Percentiles rank a stretch among this genome's conserved stretches.
These are phyloP conservation scores for Papilio dardanus DNA, from an alignment of 1,140 invertebrate genomes.

Conservation along the genomic window DNA sequence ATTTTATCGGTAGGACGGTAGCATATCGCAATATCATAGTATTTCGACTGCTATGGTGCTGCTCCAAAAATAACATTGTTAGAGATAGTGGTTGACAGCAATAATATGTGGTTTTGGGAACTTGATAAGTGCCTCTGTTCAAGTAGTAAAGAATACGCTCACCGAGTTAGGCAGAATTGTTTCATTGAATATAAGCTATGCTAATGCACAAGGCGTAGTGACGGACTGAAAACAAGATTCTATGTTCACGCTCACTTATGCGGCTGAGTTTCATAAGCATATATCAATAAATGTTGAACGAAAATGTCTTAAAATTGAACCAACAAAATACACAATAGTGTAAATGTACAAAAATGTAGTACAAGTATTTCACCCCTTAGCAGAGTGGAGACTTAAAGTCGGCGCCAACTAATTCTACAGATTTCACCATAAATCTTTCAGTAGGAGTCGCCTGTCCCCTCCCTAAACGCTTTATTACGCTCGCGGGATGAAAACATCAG, in stretches of 20 bases:
- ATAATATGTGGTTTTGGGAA: background rate
- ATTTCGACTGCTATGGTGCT: too few relatives aligned
- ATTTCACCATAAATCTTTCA: slow-evolving; percentile 76
- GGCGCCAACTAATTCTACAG: slow-evolving; percentile 74
- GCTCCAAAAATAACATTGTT: background rate
- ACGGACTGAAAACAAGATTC: background rate
- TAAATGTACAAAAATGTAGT: slow-evolving; percentile 40
- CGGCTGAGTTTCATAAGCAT: background rate
- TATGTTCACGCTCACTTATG: background rate
- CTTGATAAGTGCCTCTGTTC: too few relatives aligned
- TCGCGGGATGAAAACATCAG: slow-evolving; percentile 80
- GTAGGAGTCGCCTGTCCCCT: slow-evolving; percentile 71
- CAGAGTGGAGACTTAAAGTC: slow-evolving; percentile 61
- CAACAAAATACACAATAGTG: slow-evolving; percentile 46
- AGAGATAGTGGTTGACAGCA: background rate
- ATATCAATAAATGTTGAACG: too few relatives aligned
- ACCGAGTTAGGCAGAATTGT: background rate
- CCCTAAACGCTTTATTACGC: slow-evolving; percentile 80
- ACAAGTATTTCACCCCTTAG: slow-evolving; percentile 39
- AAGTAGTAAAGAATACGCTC: too few relatives aligned
- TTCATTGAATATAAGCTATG: background rate
- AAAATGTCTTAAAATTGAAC: too few relatives aligned
- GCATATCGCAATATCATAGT: too few relatives aligned
- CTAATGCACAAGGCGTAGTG: background rate
- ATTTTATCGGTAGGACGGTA: too few relatives aligned